Conservation (phyloP, 1,140 invertebrate species). For the Heliconius congener region DNA sequence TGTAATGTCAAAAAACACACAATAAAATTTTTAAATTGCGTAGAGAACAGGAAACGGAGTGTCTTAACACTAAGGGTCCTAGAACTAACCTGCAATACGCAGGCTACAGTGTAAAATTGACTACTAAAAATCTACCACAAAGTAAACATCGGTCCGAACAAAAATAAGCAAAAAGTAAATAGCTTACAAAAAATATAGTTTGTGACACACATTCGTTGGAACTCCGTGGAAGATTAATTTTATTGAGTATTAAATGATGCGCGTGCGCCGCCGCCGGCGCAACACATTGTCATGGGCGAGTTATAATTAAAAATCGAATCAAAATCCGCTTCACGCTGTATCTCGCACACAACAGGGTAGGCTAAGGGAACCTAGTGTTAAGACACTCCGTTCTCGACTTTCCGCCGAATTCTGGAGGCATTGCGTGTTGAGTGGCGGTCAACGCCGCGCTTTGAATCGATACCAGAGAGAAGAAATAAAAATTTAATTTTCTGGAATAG, state of each 20-base stretch:
- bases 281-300: background rate
- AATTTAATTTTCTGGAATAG: too few species aligned
- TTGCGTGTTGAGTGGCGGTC: background rate
- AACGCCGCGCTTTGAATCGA: too few species aligned
- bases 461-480: too few species aligned
- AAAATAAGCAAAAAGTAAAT: slow-evolving; percentile 65
- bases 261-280: background rate
- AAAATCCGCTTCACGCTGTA: too few species aligned
- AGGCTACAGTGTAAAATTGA: too few species aligned
- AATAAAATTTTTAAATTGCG: too few species aligned
- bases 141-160: slow-evolving; percentile 45
- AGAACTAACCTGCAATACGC: too few species aligned
- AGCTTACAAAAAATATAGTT: slow-evolving; percentile 56
- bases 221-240: slow-evolving; percentile 51
- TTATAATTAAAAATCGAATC: background rate
- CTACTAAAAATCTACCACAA: slow-evolving; percentile 35
- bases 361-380: background rate
- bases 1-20: too few species aligned
- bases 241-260: slow-evolving; percentile 43
- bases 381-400: background rate
- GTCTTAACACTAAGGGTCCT: too few species aligned
- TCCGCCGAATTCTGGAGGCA: background rate
- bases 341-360: background rate
- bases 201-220: slow-evolving; percentile 63
- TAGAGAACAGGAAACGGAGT: too few species aligned